These are phyloP conservation scores for Eupithecia subumbrata DNA, from an alignment of 2,888 invertebrate genomes.

Conservation along the genomic window DNA sequence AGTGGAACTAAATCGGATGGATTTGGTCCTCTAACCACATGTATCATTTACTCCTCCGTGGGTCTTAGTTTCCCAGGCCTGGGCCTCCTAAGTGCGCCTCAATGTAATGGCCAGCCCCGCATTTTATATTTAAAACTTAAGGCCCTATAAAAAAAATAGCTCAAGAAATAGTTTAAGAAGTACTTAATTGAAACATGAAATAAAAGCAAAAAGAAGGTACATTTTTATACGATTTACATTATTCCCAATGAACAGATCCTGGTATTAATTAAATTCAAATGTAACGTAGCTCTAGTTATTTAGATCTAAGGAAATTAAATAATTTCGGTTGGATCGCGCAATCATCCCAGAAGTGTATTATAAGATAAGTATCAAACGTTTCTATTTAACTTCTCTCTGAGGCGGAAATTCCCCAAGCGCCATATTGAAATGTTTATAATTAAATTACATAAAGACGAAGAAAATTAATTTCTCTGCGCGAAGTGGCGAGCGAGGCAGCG, in stretches of 20 bases:
- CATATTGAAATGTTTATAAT: slow-evolving; percentile 85
- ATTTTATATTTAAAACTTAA: not conserved
- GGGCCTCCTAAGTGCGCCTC: not conserved
- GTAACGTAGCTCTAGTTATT: slow-evolving; percentile 39
- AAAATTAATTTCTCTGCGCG: slow-evolving; percentile 83
- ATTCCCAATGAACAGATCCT: slow-evolving; percentile 15
- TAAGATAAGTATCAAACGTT: slow-evolving; percentile 84
- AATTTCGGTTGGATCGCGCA: slow-evolving; percentile 76
- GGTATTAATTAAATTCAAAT: slow-evolving; percentile 35
- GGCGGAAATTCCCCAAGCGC: slow-evolving; percentile 82
- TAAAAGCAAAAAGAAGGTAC: not conserved
- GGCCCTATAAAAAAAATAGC: not conserved
- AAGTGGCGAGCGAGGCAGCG: slow-evolving; percentile 72
- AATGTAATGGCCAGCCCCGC: not conserved
- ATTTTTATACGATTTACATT: slow-evolving; percentile 1
- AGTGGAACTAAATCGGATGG: not conserved
- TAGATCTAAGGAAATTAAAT: slow-evolving; percentile 64
- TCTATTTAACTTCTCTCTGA: slow-evolving; percentile 82
- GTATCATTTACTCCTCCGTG: not conserved
- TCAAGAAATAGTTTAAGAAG: not conserved
- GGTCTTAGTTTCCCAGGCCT: not conserved
- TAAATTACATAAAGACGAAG: slow-evolving; percentile 85
- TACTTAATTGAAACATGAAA: not conserved
- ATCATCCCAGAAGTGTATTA: slow-evolving; percentile 82
- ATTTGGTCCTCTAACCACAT: not conserved